Evolutionary conservation across 2,797 vertebrate genomes (phyloP).

Genomic region (Acanthurus lineatus): DNA sequence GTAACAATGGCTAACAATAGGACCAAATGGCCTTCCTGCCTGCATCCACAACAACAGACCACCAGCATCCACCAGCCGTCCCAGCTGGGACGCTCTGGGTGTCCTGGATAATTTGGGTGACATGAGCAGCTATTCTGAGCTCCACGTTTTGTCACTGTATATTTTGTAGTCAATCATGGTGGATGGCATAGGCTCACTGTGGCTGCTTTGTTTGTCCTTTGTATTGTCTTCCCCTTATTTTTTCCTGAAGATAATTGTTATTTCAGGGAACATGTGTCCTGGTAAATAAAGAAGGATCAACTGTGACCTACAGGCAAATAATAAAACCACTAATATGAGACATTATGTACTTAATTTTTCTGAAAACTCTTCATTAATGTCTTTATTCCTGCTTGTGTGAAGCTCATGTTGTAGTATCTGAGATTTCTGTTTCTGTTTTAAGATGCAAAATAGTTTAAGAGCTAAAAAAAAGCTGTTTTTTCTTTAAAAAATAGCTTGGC

Average conservation of each 20-base stretch:
- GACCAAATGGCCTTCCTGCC: slow-evolving; percentile 83
- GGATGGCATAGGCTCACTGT: background rate
- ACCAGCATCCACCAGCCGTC: slow-evolving; percentile 82
- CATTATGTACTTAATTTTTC: too few species aligned
- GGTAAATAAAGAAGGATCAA: background rate
- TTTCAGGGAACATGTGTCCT: background rate
- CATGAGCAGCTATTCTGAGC: slow-evolving; percentile 60
- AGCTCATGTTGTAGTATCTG: too few species aligned
- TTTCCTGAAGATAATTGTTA: too few species aligned
- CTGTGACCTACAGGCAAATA: background rate
- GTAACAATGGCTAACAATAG: slow-evolving; percentile 82
- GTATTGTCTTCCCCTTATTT: slow-evolving; percentile 3
- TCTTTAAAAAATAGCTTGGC: too few species aligned
- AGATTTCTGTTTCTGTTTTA: too few species aligned
- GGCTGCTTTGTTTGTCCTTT: slow-evolving; percentile 20
- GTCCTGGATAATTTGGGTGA: slow-evolving; percentile 63
- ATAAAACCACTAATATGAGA: background rate
- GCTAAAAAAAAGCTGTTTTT: too few species aligned
- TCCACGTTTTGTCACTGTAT: slow-evolving; percentile 44
- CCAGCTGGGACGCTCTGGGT: slow-evolving; percentile 72
- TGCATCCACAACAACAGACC: slow-evolving; percentile 82
- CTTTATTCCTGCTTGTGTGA: background rate
- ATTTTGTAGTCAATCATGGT: slow-evolving; percentile 44
- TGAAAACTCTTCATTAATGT: background rate
- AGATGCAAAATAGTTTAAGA: too few species aligned